Conservation (phyloP, 2,797 vertebrate species). For the Betta splendens region DNA sequence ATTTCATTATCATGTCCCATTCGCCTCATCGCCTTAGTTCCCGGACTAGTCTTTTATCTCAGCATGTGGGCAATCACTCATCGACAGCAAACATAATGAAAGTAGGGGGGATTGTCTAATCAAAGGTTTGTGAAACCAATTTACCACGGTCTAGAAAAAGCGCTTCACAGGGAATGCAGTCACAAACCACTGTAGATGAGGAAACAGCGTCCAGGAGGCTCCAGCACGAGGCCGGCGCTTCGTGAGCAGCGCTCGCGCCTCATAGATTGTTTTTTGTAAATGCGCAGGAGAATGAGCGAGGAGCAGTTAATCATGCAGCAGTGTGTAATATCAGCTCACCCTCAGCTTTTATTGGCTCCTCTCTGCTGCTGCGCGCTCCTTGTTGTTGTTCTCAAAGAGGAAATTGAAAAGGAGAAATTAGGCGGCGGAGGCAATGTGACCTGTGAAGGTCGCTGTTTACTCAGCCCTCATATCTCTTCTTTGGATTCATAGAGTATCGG, state of each 20-base stretch:
- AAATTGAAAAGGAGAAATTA: neutral
- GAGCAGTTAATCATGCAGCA: neutral
- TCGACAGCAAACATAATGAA: conserved; percentile 73
- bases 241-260: conserved; percentile 20
- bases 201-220: too few relatives aligned
- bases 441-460: conserved; percentile 63
- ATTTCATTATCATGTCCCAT: conserved; percentile 76
- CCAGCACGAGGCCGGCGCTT: too few relatives aligned
- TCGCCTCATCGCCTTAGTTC: conserved; percentile 70
- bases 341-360: neutral
- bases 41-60: conserved; percentile 74
- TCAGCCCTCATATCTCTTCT: conserved; percentile 71
- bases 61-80: conserved; percentile 74
- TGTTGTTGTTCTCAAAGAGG: neutral
- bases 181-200: conserved; percentile 24
- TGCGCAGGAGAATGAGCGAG: neutral
- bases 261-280: conserved; percentile 9
- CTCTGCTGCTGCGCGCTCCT: neutral
- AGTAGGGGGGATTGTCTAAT: conserved; percentile 66
- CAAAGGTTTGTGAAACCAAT: conserved; percentile 75
- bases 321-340: neutral
- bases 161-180: conserved; percentile 49
- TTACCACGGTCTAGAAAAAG: conserved; percentile 61
- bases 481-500: conserved; percentile 58
- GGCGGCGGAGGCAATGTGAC: conserved; percentile 17